phyloP scores from a whole-genome alignment of 2,797 vertebrate genomes.

The Echeneis naucrates region DNA sequence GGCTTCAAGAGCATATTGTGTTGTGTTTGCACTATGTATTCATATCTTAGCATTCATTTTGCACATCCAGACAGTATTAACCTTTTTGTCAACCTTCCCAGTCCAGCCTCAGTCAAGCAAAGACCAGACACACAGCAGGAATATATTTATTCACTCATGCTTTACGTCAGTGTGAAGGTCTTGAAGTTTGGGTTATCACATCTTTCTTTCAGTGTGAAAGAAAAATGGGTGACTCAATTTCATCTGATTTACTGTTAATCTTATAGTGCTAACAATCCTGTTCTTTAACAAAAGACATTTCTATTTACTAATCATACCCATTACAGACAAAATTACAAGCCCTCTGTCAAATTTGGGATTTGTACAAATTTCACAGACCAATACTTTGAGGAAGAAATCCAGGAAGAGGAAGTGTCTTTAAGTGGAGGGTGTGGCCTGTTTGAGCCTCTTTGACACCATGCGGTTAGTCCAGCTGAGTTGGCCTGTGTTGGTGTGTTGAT shows the following conservation, averaged over 20 bases:
- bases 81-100: not conserved
- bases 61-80: conserved; percentile 2
- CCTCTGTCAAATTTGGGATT: conserved; percentile 26
- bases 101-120: conserved; percentile 22
- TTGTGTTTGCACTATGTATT: conserved; percentile 11
- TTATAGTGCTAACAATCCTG: not conserved
- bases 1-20: not conserved
- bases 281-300: conserved; percentile 18
- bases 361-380: conserved; percentile 11
- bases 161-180: not conserved
- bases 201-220: conserved; percentile 3
- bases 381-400: no score
- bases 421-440: no score
- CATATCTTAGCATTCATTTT: not conserved
- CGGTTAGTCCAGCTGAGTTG: no score
- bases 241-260: conserved; percentile 23
- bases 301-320: not conserved
- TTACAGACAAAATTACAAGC: conserved; percentile 3
- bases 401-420: no score
- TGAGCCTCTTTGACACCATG: no score
- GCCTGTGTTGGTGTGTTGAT: no score
- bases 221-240: conserved; percentile 11
- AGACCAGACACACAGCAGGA: conserved; percentile 8
- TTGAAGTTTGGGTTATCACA: conserved; percentile 11
- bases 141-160: conserved; percentile 11